These are phyloP conservation scores for Clitarchus hookeri DNA, from an alignment of 2,888 invertebrate genomes.

Conservation along the genomic window DNA sequence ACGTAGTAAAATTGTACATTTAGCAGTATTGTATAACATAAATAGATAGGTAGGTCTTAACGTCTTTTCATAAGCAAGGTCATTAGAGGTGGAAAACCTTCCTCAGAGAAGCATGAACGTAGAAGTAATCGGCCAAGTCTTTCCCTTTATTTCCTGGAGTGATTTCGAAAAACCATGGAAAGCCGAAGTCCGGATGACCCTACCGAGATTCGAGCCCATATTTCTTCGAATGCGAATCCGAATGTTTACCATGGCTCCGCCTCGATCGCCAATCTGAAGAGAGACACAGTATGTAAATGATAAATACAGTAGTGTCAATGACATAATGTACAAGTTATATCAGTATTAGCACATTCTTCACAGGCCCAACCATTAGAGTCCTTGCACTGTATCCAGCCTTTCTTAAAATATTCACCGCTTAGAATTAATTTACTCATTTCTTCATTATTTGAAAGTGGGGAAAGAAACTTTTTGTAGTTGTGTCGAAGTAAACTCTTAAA, in stretches of 20 bases:
- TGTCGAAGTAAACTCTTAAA: background rate
- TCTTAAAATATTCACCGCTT: background rate
- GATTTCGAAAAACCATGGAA: no score
- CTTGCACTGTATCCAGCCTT: constrained; percentile 16
- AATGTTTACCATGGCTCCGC: no score
- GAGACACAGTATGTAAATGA: background rate
- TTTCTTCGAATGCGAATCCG: no score
- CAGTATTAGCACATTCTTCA: constrained; percentile 12
- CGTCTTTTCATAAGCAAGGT: no score
- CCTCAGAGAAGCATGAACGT: no score
- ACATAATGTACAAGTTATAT: background rate
- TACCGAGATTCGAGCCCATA: no score
- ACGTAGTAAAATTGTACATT: background rate
- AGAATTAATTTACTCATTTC: background rate
- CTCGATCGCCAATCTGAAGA: background rate
- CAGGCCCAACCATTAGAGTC: constrained; percentile 6
- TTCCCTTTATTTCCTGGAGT: no score
- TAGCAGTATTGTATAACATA: background rate
- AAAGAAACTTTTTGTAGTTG: background rate
- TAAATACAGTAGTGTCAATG: background rate
- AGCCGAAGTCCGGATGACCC: no score
- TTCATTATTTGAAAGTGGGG: background rate
- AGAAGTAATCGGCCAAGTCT: no score
- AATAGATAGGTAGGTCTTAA: no score
- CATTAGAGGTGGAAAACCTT: no score